A percentile compares a stretch with the other conserved stretches of the same genome.
Conservation (phyloP, 2,797 vertebrate genomes). For the Peromyscus nudipes region DNA sequence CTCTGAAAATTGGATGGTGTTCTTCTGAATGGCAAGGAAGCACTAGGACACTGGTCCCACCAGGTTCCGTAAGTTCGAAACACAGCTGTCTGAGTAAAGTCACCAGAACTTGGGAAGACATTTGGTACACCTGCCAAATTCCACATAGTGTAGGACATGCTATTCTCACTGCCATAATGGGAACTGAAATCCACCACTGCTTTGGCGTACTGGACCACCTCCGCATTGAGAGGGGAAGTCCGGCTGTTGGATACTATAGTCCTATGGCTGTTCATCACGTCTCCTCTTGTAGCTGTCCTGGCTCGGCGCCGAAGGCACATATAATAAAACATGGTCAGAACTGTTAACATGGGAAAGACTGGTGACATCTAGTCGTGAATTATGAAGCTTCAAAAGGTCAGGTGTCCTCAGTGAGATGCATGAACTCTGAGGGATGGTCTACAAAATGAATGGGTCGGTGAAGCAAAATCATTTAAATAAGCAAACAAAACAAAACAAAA, state of each 20-base stretch:
- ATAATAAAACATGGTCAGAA: conserved; percentile 99
- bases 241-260: conserved; percentile 95
- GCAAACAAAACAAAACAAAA: not conserved
- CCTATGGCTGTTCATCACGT: conserved; percentile 95
- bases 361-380: conserved; percentile 88
- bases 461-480: conserved; percentile 85
- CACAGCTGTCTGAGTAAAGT: conserved; percentile 98
- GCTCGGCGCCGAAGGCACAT: conserved; percentile 99
- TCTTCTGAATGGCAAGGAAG: conserved; percentile 92
- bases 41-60: conserved; percentile 96
- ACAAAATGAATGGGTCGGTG: conserved; percentile 83
- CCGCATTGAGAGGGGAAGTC: conserved; percentile 93
- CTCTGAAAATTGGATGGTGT: conserved; percentile 94
- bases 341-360: conserved; percentile 98
- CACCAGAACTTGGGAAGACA: conserved; percentile 98
- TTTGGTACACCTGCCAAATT: conserved; percentile 97
- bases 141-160: conserved; percentile 99
- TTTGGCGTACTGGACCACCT: conserved; percentile 97
- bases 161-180: conserved; percentile 99
- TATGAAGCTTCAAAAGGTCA: conserved; percentile 85
- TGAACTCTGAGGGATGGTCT: conserved; percentile 85
- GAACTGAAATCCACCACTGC: conserved; percentile 99
- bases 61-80: conserved; percentile 97
- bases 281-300: conserved; percentile 95
- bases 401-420: conserved; percentile 83